Percentiles rank a stretch among this genome's conserved stretches.
These are phyloP conservation scores for Ips typographus DNA, from an alignment of 1,140 invertebrate species.

Conservation along the genomic window DNA sequence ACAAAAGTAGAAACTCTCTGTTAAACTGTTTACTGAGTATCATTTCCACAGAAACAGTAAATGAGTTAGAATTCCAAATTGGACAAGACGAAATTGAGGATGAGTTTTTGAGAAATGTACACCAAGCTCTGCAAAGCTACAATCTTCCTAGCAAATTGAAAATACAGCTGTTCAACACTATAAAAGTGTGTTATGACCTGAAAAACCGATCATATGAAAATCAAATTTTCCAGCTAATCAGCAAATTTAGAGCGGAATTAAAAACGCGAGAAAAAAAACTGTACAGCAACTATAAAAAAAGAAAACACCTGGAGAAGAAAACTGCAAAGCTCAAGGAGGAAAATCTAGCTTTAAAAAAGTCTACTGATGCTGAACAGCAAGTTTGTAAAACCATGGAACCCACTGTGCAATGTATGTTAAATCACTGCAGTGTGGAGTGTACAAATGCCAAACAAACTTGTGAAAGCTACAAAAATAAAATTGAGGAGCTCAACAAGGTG, in stretches of 20 bases:
- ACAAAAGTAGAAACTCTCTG: slow-evolving; percentile 18
- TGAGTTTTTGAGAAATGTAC: slow-evolving; percentile 23
- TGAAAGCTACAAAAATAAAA: slow-evolving; percentile 29
- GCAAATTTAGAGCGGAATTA: slow-evolving; percentile 31
- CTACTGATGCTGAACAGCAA: slow-evolving; percentile 8
- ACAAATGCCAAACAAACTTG: not conserved
- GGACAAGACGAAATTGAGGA: slow-evolving; percentile 13
- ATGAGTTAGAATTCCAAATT: not conserved
- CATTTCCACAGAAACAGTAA: slow-evolving; percentile 10
- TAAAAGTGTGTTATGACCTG: slow-evolving; percentile 25
- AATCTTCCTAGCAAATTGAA: slow-evolving; percentile 13
- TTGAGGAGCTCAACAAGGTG: slow-evolving; percentile 14
- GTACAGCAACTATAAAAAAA: slow-evolving; percentile 10
- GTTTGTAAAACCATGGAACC: slow-evolving; percentile 6
- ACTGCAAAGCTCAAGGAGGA: slow-evolving; percentile 10
- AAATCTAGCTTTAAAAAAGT: slow-evolving; percentile 19
- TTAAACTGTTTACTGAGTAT: slow-evolving; percentile 33
- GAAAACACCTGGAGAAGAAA: slow-evolving; percentile 30
- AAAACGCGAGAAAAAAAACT: slow-evolving; percentile 15
- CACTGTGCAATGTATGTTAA: slow-evolving; percentile 11
- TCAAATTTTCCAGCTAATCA: slow-evolving; percentile 22
- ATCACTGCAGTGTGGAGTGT: slow-evolving; percentile 33
- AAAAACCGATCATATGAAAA: slow-evolving; percentile 21
- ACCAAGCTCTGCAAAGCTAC: slow-evolving; percentile 2
- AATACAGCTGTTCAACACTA: slow-evolving; percentile 8